Conservation (phyloP, 1,140 invertebrate genomes). For the Oreohelix idahoensis region DNA sequence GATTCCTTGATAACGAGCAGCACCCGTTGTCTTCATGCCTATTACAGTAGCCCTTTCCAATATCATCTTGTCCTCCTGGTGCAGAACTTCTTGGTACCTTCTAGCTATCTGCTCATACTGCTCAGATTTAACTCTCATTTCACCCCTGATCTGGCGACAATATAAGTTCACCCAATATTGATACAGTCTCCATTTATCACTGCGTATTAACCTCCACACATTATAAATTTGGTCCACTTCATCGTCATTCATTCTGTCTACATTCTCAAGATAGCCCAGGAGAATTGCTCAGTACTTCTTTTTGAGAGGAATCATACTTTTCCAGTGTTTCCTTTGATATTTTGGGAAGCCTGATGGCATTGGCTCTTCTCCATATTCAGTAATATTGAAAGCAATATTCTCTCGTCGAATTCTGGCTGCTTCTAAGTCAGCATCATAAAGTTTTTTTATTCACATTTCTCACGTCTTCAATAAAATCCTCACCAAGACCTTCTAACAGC, state of each 20-base stretch:
- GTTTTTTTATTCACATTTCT: slow-evolving; percentile 38
- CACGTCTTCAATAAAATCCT: slow-evolving; percentile 30
- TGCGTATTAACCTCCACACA: slow-evolving; percentile 57
- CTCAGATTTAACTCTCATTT: slow-evolving; percentile 47
- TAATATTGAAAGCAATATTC: slow-evolving; percentile 36
- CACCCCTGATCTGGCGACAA: slow-evolving; percentile 42
- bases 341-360: slow-evolving; percentile 5
- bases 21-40: slow-evolving; percentile 71
- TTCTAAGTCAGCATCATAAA: slow-evolving; percentile 38
- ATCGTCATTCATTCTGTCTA: slow-evolving; percentile 47
- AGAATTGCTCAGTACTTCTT: slow-evolving; percentile 24
- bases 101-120: slow-evolving; percentile 28
- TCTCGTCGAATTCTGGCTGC: slow-evolving; percentile 4
- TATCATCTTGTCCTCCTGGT: slow-evolving; percentile 62
- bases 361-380: slow-evolving; percentile 27
- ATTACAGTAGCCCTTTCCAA: slow-evolving; percentile 66
- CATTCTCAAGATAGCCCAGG: slow-evolving; percentile 28
- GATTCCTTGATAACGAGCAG: slow-evolving; percentile 59
- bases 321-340: slow-evolving; percentile 23
- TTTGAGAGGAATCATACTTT: not conserved
- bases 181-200: slow-evolving; percentile 70
- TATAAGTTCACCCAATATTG: slow-evolving; percentile 63
- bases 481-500: slow-evolving; percentile 12
- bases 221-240: slow-evolving; percentile 47
- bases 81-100: slow-evolving; percentile 54